Conservation (phyloP, 1,140 invertebrate genomes). For the Oryctes rhinoceros region DNA sequence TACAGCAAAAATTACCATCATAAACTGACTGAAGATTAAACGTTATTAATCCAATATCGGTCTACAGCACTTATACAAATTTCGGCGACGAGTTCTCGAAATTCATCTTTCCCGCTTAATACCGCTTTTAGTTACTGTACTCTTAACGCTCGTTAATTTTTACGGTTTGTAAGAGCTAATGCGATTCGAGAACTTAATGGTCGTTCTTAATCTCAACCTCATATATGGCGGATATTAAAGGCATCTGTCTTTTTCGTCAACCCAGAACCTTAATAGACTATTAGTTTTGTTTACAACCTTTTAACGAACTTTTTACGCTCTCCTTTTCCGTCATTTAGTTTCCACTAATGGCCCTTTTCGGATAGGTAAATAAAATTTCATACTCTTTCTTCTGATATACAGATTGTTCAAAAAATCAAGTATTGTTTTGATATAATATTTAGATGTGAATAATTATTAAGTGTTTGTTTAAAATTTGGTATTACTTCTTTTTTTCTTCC, state of each 20-base stretch:
- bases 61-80: too few species aligned
- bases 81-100: too few species aligned
- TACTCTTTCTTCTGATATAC: background rate
- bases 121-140: background rate
- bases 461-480: background rate
- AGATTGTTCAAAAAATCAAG: background rate
- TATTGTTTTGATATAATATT: background rate
- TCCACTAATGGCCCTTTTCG: background rate
- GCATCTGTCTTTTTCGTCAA: conserved; percentile 14
- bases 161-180: conserved; percentile 10
- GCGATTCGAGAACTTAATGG: conserved; percentile 20
- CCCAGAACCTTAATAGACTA: conserved; percentile 7
- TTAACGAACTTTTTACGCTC: conserved; percentile 20
- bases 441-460: background rate
- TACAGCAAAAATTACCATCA: too few species aligned
- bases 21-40: too few species aligned
- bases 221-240: conserved; percentile 15
- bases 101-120: background rate
- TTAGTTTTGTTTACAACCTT: conserved; percentile 35
- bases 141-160: conserved; percentile 9
- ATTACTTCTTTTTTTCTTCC: too few species aligned
- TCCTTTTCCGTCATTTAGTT: conserved; percentile 13
- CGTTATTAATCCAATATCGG: too few species aligned
- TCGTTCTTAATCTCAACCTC: conserved; percentile 28
- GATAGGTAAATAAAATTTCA: conserved; percentile 8